Conservation (phyloP, 2,797 vertebrate genomes). For the Mus spretus region DNA sequence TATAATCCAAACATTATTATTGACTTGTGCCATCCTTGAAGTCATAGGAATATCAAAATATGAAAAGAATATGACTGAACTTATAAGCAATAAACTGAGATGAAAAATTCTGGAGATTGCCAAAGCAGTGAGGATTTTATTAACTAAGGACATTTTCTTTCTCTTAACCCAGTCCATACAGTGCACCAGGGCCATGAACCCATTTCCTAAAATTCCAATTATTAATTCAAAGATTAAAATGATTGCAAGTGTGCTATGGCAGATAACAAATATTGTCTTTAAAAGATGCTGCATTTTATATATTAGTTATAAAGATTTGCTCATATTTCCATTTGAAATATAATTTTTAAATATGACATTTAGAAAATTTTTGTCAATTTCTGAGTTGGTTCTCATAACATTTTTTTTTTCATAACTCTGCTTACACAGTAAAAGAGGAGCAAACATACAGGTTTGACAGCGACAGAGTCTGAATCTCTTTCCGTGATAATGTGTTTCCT, state of each 20-base stretch:
- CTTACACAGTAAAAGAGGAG: too few relatives aligned
- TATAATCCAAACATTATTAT: not conserved
- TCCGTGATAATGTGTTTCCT: not conserved
- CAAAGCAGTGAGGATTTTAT: constrained; percentile 34
- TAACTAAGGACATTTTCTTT: not conserved
- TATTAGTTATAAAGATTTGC: not conserved
- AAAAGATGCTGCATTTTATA: not conserved
- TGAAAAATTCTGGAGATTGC: not conserved
- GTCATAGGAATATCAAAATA: not conserved
- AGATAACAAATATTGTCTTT: not conserved
- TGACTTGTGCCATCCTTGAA: too few relatives aligned
- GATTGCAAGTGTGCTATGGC: not conserved
- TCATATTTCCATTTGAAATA: not conserved
- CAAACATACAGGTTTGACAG: not conserved
- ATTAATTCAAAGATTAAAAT: not conserved
- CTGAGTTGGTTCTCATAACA: not conserved
- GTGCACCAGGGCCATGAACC: not conserved
- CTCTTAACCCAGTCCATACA: not conserved
- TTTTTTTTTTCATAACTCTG: not conserved
- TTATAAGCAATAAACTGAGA: not conserved
- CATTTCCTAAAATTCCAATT: constrained; percentile 29
- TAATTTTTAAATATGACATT: not conserved
- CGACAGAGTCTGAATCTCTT: too few relatives aligned
- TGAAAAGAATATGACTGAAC: rapidly evolving
- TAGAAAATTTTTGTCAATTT: not conserved